Evolutionary conservation across 1,140 invertebrate genomes (phyloP), one percentile per base, ranked within the genome.

Genomic region (Akabosia matsudoensis): DNA sequence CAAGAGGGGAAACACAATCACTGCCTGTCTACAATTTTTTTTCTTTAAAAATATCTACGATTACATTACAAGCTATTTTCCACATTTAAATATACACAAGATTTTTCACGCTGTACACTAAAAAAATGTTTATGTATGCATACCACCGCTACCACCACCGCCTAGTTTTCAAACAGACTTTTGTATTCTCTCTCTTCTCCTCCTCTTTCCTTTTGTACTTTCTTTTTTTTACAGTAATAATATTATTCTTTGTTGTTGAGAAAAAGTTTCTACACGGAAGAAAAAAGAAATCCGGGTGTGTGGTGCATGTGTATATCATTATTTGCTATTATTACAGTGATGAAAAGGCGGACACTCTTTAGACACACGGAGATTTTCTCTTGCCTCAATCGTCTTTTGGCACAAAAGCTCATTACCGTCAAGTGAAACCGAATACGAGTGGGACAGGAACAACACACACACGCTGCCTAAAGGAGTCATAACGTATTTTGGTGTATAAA

Each of bases 381-480:
- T 67, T 28, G 7, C 37, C 37, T 45, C 18, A 7, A 10, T 45
- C 37, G 7, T 45, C 61, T 67, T 30, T 30, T 31, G 61, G 61
- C 61, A 67, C 61, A 67, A 67, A 67, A 67, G 61, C 61, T 67
- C 61, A 67, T 67, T 67, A 67, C 61, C 61, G 61, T 30, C 61
- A 67, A 67, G 61, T 67, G 61, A 67, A 67, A 31, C 24, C 24
- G 61, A 67, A 31, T 30, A n/a, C n/a, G n/a, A n/a, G n/a, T n/a
- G n/a, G n/a, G n/a, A 67, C 1, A 67, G 28, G 1, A 30, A 30
- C 28, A 56, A 45, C 37, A 45, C 37, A 45, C 37, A 45, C 37
- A 45, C 37, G 37, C 37, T 18, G 37, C 37, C 37, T 45, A 7
- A 45, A 45, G 37, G 37, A 45, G 18, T 45, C 37, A 18, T 45